Conservation (phyloP, 2,888 invertebrate species). For the Petrophora chlorosata region DNA sequence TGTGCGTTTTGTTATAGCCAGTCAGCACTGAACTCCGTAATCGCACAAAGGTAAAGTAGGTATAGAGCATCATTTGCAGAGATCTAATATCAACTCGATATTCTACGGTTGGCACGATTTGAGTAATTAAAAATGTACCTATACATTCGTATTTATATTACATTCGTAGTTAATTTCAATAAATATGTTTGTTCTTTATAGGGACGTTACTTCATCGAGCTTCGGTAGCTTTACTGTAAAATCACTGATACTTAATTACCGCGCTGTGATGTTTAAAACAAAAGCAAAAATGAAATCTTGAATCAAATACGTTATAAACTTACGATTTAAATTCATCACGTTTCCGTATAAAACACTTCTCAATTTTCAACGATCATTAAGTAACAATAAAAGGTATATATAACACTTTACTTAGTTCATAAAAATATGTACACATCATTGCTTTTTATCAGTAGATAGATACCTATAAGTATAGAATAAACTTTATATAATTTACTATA, state of each 20-base stretch:
- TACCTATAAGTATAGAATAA: conserved; percentile 46
- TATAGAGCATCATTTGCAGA: conserved; percentile 17
- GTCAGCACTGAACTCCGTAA: conserved; percentile 25
- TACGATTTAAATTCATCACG: conserved; percentile 45
- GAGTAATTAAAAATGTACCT: conserved; percentile 22
- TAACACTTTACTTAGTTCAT: conserved; percentile 56
- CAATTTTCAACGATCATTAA: conserved; percentile 69
- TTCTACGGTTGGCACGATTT: conserved; percentile 47
- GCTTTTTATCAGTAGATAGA: conserved; percentile 64
- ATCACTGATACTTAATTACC: conserved; percentile 40
- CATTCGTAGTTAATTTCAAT: conserved; percentile 4
- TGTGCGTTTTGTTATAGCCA: conserved; percentile 34
- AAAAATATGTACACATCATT: conserved; percentile 75
- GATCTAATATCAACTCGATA: conserved; percentile 35
- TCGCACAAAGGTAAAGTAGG: neutral
- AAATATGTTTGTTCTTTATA: neutral
- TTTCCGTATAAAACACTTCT: conserved; percentile 64
- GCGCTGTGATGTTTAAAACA: conserved; percentile 40
- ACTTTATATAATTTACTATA: conserved; percentile 53
- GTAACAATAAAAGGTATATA: conserved; percentile 63
- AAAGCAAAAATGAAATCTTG: conserved; percentile 39
- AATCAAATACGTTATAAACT: conserved; percentile 39
- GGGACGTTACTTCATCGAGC: conserved; percentile 1
- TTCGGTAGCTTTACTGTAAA: conserved; percentile 14
- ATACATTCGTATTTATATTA: conserved; percentile 1